A percentile compares a stretch with the other conserved stretches of the same genome.
phyloP scores from a whole-genome alignment of 2,888 invertebrate species.

The Linyphia triangularis region DNA sequence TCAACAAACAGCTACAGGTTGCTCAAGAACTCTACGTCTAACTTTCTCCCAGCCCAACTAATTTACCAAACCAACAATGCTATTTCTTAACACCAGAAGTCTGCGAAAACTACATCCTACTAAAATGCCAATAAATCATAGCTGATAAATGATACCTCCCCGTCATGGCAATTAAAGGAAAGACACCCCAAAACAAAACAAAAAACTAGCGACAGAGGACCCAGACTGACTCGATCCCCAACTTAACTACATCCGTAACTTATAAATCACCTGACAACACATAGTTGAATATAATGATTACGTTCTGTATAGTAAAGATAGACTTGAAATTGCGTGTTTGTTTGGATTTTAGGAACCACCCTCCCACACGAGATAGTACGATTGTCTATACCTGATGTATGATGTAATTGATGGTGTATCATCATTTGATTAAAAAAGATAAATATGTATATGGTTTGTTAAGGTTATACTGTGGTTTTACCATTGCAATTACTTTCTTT shows the following conservation, averaged over 20 bases:
- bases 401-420: slow-evolving; percentile 23
- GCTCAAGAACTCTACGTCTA: slow-evolving; percentile 11
- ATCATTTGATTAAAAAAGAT: no score
- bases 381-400: neutral
- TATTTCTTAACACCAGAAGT: slow-evolving; percentile 19
- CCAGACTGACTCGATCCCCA: neutral
- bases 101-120: neutral
- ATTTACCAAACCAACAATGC: neutral
- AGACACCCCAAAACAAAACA: slow-evolving; percentile 21
- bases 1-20: no score
- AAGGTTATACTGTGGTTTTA: no score
- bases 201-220: neutral
- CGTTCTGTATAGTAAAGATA: neutral
- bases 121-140: slow-evolving; percentile 10
- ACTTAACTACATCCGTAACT: slow-evolving; percentile 32
- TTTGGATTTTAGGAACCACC: neutral
- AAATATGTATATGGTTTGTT: no score
- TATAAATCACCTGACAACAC: slow-evolving; percentile 35
- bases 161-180: slow-evolving; percentile 41
- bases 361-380: neutral
- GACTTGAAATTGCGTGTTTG: slow-evolving; percentile 20
- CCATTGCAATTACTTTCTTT: no score
- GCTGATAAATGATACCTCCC: slow-evolving; percentile 36
- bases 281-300: slow-evolving; percentile 19
- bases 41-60: neutral